These are phyloP conservation scores for Hemaris fuciformis DNA, from an alignment of 2,888 invertebrate genomes.

Conservation along the genomic window DNA sequence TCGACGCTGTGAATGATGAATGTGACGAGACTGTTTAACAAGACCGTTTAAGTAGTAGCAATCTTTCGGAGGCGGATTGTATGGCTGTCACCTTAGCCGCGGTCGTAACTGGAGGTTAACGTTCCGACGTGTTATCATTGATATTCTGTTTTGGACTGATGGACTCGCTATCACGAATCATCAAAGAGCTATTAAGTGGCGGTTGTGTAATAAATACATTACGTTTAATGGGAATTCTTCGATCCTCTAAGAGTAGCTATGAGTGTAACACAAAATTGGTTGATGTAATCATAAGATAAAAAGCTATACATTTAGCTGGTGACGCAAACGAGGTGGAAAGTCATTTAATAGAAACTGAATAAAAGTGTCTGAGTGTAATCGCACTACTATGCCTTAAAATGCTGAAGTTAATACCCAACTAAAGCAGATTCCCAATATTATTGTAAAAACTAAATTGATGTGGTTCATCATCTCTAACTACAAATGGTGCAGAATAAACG, in stretches of 20 bases:
- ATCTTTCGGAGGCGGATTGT: neutral
- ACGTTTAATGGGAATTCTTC: conserved; percentile 23
- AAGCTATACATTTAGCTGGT: conserved; percentile 48
- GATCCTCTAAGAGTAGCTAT: conserved; percentile 38
- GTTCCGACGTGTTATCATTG: conserved; percentile 7
- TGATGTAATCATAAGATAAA: conserved; percentile 64
- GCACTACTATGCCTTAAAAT: too few relatives aligned
- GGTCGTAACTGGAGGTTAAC: neutral
- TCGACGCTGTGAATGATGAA: conserved; percentile 11
- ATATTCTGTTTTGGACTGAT: conserved; percentile 2
- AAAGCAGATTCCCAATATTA: too few relatives aligned
- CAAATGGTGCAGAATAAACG: neutral
- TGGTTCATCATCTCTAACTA: too few relatives aligned
- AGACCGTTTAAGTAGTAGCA: neutral
- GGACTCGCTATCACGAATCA: conserved; percentile 26
- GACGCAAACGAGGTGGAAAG: conserved; percentile 44
- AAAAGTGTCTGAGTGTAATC: neutral
- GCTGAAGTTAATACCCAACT: too few relatives aligned
- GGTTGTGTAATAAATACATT: conserved; percentile 58
- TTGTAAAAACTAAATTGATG: too few relatives aligned
- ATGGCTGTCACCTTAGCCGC: neutral
- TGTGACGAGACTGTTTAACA: conserved; percentile 19
- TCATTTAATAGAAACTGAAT: conserved; percentile 17
- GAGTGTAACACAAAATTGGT: conserved; percentile 63
- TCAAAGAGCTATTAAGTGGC: conserved; percentile 39